Percentiles rank a stretch among this genome's conserved stretches.
Conservation (phyloP, 2,113 vertebrate species). For the Melanotaenia duboulayi region DNA sequence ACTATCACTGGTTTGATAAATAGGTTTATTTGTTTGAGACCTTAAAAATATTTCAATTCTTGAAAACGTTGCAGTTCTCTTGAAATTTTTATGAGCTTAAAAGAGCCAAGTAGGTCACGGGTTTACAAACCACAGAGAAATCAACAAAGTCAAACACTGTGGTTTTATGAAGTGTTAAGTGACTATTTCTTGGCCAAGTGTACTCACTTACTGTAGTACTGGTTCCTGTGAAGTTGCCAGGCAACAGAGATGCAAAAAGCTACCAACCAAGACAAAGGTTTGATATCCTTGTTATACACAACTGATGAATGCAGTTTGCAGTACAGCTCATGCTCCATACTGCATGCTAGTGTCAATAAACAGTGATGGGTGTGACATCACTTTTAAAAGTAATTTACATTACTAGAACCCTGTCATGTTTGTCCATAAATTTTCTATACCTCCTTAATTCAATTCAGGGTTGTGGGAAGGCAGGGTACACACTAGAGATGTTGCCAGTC, state of each 20-base stretch:
- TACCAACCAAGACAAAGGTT: not conserved
- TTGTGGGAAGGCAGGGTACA: no score
- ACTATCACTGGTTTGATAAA: not conserved
- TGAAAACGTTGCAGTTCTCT: not conserved
- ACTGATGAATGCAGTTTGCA: not conserved
- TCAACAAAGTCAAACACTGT: conserved; percentile 4
- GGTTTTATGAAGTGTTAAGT: conserved; percentile 12
- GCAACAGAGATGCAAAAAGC: not conserved
- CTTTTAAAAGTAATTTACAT: no score
- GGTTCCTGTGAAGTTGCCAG: conserved; percentile 7
- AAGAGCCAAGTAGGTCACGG: not conserved
- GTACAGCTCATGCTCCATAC: no score
- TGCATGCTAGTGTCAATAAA: no score
- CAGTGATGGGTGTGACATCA: no score
- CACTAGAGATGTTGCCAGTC: no score
- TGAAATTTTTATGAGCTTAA: conserved; percentile 5
- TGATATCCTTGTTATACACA: not conserved
- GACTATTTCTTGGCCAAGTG: conserved; percentile 11
- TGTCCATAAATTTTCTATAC: no score
- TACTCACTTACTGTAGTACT: not conserved
- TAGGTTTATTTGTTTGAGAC: not conserved
- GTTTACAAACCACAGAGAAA: not conserved
- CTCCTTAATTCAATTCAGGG: no score
- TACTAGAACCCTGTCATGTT: no score
- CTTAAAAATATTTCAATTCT: not conserved